A percentile compares a stretch with the other conserved stretches of the same genome.
Conservation (phyloP, 2,113 vertebrate genomes). For the Mormyrus iriodes region DNA sequence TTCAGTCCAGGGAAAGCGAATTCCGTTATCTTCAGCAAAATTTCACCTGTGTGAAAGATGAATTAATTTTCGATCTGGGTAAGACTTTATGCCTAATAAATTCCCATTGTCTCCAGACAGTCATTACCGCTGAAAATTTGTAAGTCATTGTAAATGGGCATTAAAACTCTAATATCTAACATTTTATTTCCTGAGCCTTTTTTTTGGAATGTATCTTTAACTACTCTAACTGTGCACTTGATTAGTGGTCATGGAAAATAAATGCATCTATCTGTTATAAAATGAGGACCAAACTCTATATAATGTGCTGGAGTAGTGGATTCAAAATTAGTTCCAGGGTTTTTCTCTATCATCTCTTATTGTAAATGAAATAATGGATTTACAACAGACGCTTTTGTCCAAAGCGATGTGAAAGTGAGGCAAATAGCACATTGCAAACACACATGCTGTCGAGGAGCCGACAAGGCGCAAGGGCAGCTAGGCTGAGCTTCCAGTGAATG, state of each 20-base stretch:
- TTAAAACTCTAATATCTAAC: not conserved
- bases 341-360: not conserved
- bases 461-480: not conserved
- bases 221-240: not conserved
- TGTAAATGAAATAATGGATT: not conserved
- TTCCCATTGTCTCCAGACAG: not conserved
- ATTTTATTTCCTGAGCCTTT: not conserved
- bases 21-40: not conserved
- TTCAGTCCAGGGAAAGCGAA: not conserved
- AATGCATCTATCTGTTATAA: not conserved
- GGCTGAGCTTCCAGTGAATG: not conserved
- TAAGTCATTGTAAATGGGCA: not conserved
- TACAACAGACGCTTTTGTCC: not conserved
- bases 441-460: not conserved
- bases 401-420: not conserved
- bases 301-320: not conserved
- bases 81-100: not conserved
- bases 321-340: not conserved
- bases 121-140: not conserved
- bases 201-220: not conserved
- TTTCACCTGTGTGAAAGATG: not conserved
- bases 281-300: not conserved
- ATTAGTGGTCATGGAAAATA: not conserved
- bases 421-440: not conserved
- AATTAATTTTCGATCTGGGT: not conserved